A percentile compares a stretch with the other conserved stretches of the same genome.
These are phyloP conservation scores for Drosophila watanabei DNA, from an alignment of 1,140 invertebrate genomes.

Conservation along the genomic window DNA sequence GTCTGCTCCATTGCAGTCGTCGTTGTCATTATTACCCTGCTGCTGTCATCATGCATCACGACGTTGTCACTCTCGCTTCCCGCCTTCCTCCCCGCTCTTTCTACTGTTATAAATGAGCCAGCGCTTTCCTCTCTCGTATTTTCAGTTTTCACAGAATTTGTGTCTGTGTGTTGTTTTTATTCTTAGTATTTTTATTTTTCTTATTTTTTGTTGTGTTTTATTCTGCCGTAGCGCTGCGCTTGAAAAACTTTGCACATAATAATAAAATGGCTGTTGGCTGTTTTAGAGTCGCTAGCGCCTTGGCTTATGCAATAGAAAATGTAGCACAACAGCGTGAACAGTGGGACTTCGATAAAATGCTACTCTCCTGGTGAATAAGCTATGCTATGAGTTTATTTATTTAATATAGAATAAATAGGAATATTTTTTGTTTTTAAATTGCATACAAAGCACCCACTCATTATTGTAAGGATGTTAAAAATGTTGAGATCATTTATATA, in stretches of 20 bases:
- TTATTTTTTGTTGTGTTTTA: slow-evolving; percentile 9
- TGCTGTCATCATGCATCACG: slow-evolving; percentile 81
- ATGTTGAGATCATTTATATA: too few species aligned
- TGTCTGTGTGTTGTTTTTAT: slow-evolving; percentile 49
- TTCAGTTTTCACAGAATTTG: slow-evolving; percentile 74
- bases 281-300: slow-evolving; percentile 67
- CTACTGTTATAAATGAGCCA: slow-evolving; percentile 56
- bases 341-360: neutral
- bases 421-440: too few species aligned
- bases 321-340: slow-evolving; percentile 29
- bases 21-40: slow-evolving; percentile 81
- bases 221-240: slow-evolving; percentile 36
- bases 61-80: slow-evolving; percentile 62
- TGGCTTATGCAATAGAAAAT: slow-evolving; percentile 78
- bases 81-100: neutral
- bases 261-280: slow-evolving; percentile 78
- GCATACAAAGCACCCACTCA: too few species aligned
- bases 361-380: too few species aligned
- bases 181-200: slow-evolving; percentile 31
- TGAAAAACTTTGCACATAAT: slow-evolving; percentile 80
- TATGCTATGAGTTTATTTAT: neutral
- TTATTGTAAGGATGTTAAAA: too few species aligned
- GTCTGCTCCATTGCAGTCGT: slow-evolving; percentile 72
- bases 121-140: slow-evolving; percentile 44
- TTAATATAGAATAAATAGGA: neutral